Evolutionary conservation across 2,888 invertebrate genomes (phyloP), one percentile per base, ranked within the genome.

Genomic region (Clivina fossor): DNA sequence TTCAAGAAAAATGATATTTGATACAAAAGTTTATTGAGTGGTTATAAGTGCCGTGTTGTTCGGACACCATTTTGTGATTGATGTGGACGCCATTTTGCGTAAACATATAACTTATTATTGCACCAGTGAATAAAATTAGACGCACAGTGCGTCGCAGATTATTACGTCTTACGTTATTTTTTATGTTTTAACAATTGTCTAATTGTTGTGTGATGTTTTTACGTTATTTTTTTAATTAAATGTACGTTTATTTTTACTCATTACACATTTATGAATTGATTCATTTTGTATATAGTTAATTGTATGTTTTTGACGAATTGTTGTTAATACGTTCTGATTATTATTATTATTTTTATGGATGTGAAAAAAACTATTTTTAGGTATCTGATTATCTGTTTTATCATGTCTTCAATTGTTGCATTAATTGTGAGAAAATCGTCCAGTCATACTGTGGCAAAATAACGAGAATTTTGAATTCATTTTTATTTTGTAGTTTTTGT

Each of bases 181-280:
- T 37, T 37, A 37, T 37, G 37, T 37, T 37, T 15, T 8, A 24
- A 7, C 26, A 9, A 4, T 24, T 7, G 13, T 37, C 5, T 37
- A 16, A 47, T 47, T 47, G 47, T 47, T 50, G 38, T 50, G 50
- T 50, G 50, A 32, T 49, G 49, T 49, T n/a, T n/a, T 38, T 50
- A 28, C 50, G 50, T 50, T 47, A 24, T 24, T 11, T 33, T 32
- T 33, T 33, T 7, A 24, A 24, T 7, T 7, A 19, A 16, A 32
- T 50, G 28, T 41, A 35, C 44, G 53, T 53, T 53, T 41, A 44
- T 53, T 53, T 53, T 53, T 53, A 35, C 18, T 43, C 37, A 49
- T 35, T 40, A 32, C 40, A 40, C 49, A 49, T 49, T 40, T 50
- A 38, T 16, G n/a, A 18, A 11, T 18, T 50, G 32, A 41, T 53